A percentile compares a stretch with the other conserved stretches of the same genome.
phyloP scores from a whole-genome alignment of 2,888 invertebrate genomes.

The Monopis laevigella region DNA sequence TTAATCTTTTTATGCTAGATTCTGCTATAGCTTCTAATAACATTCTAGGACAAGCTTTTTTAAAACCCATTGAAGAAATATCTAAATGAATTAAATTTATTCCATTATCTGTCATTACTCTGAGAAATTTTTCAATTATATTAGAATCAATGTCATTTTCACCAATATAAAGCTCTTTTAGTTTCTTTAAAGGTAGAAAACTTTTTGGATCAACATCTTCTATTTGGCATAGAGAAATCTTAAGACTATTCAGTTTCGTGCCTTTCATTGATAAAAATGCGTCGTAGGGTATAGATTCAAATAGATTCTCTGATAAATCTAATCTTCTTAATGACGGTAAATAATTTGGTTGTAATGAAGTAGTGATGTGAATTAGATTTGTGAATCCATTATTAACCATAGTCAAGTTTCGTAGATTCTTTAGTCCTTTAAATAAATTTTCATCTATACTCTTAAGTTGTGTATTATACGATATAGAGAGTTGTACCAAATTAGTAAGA shows the following conservation, averaged over 20 bases:
- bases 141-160: constrained; percentile 60
- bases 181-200: constrained; percentile 48
- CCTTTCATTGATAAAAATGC: constrained; percentile 57
- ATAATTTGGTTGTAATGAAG: constrained; percentile 41
- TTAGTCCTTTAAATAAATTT: constrained; percentile 58
- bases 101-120: constrained; percentile 31
- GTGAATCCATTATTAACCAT: constrained; percentile 66
- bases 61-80: constrained; percentile 61
- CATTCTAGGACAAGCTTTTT: constrained; percentile 50
- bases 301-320: constrained; percentile 63
- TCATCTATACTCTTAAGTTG: constrained; percentile 46
- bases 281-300: constrained; percentile 42
- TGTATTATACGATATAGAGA: constrained; percentile 66
- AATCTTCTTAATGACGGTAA: constrained; percentile 54
- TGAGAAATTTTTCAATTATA: constrained; percentile 47
- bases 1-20: constrained; percentile 54
- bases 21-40: constrained; percentile 58
- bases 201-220: constrained; percentile 60
- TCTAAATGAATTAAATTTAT: constrained; percentile 54
- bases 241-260: constrained; percentile 45
- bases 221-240: constrained; percentile 60
- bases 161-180: constrained; percentile 54
- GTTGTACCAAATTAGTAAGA: constrained; percentile 48
- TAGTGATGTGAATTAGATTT: constrained; percentile 45
- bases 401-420: constrained; percentile 51